phyloP scores from a whole-genome alignment of 2,888 invertebrate genomes.

The Abrostola triplasia region DNA sequence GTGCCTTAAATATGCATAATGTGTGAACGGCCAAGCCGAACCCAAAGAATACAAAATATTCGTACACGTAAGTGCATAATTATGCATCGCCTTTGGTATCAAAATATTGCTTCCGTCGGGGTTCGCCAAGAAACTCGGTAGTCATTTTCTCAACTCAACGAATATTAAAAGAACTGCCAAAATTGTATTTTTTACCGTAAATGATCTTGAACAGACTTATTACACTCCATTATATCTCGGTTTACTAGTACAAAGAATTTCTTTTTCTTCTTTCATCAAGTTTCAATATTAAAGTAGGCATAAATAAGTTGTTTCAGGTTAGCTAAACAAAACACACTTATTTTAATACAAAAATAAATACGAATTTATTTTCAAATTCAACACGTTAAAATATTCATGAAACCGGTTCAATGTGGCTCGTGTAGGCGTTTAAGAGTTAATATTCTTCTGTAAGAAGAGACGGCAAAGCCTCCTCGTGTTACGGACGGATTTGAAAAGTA shows the following conservation, averaged over 20 bases:
- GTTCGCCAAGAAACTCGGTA: slow-evolving; percentile 32
- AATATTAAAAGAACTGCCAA: slow-evolving; percentile 17
- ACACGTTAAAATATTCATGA: slow-evolving; percentile 54
- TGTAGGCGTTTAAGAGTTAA: slow-evolving; percentile 57
- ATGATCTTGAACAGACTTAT: too few species aligned
- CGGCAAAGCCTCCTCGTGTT: slow-evolving; percentile 49
- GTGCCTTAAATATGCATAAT: slow-evolving; percentile 1
- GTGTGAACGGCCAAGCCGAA: background rate
- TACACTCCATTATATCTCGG: too few species aligned
- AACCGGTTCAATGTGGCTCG: slow-evolving; percentile 39
- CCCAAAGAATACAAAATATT: background rate
- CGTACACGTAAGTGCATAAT: slow-evolving; percentile 17
- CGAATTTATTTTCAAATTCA: slow-evolving; percentile 30
- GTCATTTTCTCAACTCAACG: slow-evolving; percentile 23
- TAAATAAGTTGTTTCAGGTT: too few species aligned
- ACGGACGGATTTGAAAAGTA: slow-evolving; percentile 57
- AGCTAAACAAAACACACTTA: background rate
- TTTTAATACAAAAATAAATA: slow-evolving; percentile 24
- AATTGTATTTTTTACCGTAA: background rate
- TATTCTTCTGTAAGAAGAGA: slow-evolving; percentile 57
- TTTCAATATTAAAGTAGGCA: too few species aligned
- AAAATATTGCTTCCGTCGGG: slow-evolving; percentile 29
- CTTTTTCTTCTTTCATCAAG: too few species aligned
- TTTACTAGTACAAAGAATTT: too few species aligned
- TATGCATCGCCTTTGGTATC: slow-evolving; percentile 11